phyloP scores from a whole-genome alignment of 1,140 invertebrate species.

The Achatina immaculata region DNA sequence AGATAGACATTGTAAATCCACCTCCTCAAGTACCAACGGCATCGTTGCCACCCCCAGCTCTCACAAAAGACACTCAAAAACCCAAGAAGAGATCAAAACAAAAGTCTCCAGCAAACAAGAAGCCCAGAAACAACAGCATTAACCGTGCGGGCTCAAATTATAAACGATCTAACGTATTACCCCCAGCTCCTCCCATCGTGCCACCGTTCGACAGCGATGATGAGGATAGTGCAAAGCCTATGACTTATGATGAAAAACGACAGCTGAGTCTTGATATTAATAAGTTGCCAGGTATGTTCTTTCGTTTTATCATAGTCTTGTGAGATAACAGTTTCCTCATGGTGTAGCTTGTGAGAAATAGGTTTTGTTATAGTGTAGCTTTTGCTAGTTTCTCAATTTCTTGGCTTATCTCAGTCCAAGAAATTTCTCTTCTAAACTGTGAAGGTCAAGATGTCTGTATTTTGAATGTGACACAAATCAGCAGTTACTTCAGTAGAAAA shows the following conservation, averaged over 20 bases:
- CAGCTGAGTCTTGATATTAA: slow-evolving; percentile 99
- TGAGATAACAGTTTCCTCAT: no score
- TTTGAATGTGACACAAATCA: no score
- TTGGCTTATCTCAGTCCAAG: no score
- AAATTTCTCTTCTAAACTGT: no score
- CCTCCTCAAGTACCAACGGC: slow-evolving; percentile 54
- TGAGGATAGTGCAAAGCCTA: slow-evolving; percentile 97
- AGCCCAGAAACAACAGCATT: slow-evolving; percentile 47
- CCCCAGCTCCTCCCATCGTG: slow-evolving; percentile 38
- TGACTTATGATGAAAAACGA: slow-evolving; percentile 99
- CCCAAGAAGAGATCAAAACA: slow-evolving; percentile 63
- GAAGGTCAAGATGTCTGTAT: no score
- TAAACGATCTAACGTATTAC: slow-evolving; percentile 46
- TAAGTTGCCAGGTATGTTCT: slow-evolving; percentile 94
- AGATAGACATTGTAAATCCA: slow-evolving; percentile 49
- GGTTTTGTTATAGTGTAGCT: no score
- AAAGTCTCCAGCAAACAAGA: slow-evolving; percentile 59
- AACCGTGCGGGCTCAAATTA: slow-evolving; percentile 53
- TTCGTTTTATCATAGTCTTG: no score
- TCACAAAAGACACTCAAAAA: slow-evolving; percentile 61
- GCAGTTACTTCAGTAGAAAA: no score
- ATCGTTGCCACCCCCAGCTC: slow-evolving; percentile 51
- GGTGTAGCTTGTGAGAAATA: no score
- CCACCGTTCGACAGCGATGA: slow-evolving; percentile 68
- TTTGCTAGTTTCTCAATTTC: no score